These are phyloP conservation scores for Drosophila rellima DNA, from an alignment of 2,888 invertebrate genomes.

Conservation along the genomic window DNA sequence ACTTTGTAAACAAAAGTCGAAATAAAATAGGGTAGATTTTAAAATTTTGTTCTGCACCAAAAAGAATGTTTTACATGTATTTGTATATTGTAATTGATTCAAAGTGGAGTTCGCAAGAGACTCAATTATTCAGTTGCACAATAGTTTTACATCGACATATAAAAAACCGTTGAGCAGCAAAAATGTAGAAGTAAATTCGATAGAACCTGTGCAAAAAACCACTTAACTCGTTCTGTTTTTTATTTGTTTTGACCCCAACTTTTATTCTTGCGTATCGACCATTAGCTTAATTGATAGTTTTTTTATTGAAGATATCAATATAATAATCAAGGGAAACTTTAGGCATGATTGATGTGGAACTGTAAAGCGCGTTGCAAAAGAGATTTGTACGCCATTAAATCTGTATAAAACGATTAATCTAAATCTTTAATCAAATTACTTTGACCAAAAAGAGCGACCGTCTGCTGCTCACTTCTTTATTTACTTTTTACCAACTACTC, in stretches of 20 bases:
- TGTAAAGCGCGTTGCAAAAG: constrained; percentile 31
- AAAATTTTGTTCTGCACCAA: background rate
- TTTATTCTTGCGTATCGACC: constrained; percentile 12
- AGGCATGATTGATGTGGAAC: constrained; percentile 69
- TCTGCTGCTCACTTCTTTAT: constrained; percentile 25
- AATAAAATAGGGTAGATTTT: background rate
- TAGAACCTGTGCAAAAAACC: constrained; percentile 10
- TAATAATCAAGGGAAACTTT: constrained; percentile 44
- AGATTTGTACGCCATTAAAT: constrained; percentile 71
- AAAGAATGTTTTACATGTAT: background rate
- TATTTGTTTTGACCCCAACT: constrained; percentile 14
- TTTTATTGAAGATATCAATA: constrained; percentile 19
- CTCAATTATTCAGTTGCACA: constrained; percentile 6
- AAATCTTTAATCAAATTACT: constrained; percentile 77
- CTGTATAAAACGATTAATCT: constrained; percentile 76
- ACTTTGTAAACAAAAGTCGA: background rate
- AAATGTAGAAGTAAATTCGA: constrained; percentile 5
- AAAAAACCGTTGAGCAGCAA: background rate
- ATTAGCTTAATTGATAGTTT: constrained; percentile 74
- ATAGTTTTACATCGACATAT: background rate
- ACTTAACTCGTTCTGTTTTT: constrained; percentile 31
- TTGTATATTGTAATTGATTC: constrained; percentile 6
- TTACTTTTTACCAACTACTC: constrained; percentile 20
- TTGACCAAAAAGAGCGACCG: constrained; percentile 46
- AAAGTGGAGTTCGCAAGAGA: background rate